Base-by-base conservation (phyloP, 2,797 vertebrate species). In the Acanthornis magna region DNA sequence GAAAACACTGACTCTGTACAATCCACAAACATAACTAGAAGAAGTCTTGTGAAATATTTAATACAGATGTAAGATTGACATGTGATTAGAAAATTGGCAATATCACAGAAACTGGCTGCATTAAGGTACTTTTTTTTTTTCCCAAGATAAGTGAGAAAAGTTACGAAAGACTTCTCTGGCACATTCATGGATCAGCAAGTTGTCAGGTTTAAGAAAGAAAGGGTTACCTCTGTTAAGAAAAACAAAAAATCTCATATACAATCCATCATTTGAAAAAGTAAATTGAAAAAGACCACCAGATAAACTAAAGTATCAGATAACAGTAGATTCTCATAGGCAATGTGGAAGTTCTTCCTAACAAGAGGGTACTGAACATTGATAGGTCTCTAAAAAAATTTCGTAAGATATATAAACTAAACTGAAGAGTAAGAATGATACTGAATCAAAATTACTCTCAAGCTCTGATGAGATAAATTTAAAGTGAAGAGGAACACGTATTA, bases 1-100 rank as follows among this genome's bases (percentile, higher is more conserved):
- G 54, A 87, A 95, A 93, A 7, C 27, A 66, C 25, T 32, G 54
- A 85, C 8, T 47, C 38, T 40, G 47, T 51, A 91, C 30, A 86
- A 85, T 51, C 5, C 27, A 77, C 47, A 77, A 32, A 70, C 2
- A 17, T 27, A 79, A 47, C 42, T 72, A 66, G 53, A 92, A 62
- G 22, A 38, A 70, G 7, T 51, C 34, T 62, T 76, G 17, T 87
- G 55, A 92, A 81, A 83, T 79, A 89, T 76, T 89, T 82, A 82
- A 40, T 17, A 76, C 19, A 80, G 38, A 47, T 62, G 3, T 77
- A 54, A 57, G 42, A 65, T 30, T 76, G 51, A 58, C 0, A 0
- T 55, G 15, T 76, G 66, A 75, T 32, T 72, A 36, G 16, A 75
- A 54, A 84, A 81, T 4, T 67, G 13, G 23, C 42, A 91, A 50